These are phyloP conservation scores for Dasysyrphus albostriatus DNA, from an alignment of 2,888 invertebrate species.

Conservation along the genomic window DNA sequence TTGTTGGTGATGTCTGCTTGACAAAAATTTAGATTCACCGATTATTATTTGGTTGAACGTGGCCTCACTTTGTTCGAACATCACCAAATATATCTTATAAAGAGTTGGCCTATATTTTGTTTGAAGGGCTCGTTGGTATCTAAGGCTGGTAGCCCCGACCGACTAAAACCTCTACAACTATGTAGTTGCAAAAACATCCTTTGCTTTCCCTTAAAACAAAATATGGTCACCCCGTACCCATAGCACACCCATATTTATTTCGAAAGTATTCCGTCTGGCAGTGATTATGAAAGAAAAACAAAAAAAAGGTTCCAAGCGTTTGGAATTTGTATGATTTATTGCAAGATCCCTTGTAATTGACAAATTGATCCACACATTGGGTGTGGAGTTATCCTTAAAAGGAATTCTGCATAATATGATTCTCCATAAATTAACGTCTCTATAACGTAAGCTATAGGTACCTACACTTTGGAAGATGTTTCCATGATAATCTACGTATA, in stretches of 20 bases:
- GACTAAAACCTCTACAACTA: no score
- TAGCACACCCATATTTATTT: conserved; percentile 55
- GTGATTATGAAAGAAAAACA: not conserved
- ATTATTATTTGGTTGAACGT: no score
- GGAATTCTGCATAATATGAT: conserved; percentile 44
- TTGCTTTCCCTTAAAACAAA: not conserved
- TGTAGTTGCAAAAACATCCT: no score
- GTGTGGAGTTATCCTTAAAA: conserved; percentile 57
- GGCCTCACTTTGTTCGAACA: no score
- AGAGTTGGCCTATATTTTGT: no score
- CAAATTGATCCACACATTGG: conserved; percentile 56
- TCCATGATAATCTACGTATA: conserved; percentile 39
- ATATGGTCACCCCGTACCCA: conserved; percentile 24
- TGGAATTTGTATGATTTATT: conserved; percentile 62
- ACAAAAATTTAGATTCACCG: no score
- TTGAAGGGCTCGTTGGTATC: no score
- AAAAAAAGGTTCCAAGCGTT: conserved; percentile 9
- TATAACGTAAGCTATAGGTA: not conserved
- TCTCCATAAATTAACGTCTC: conserved; percentile 22
- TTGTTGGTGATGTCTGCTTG: no score
- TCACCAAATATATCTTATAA: no score
- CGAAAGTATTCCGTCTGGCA: conserved; percentile 21
- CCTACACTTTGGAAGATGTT: conserved; percentile 12
- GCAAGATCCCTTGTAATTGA: conserved; percentile 44
- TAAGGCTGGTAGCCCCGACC: no score